A percentile compares a stretch with the other conserved stretches of the same genome.
Evolutionary conservation across 2,113 vertebrate genomes (phyloP).

Genomic region (Sapayoa aenigma): DNA sequence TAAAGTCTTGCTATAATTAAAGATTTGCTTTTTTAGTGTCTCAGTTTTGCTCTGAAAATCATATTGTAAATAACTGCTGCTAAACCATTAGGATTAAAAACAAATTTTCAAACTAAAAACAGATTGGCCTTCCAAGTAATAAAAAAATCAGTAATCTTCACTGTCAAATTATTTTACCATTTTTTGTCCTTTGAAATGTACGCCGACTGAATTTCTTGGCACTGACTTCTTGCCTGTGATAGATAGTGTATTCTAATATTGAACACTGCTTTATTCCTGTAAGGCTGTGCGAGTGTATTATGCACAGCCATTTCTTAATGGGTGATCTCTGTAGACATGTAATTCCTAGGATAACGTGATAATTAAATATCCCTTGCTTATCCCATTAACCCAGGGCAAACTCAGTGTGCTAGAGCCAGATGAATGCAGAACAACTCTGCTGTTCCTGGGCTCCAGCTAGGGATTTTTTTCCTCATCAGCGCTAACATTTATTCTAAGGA

Average conservation of each 20-base stretch:
- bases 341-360: constrained; percentile 44
- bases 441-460: not conserved
- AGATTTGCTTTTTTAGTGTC: not conserved
- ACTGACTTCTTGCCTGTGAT: not conserved
- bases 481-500: not conserved
- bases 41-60: not conserved
- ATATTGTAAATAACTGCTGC: not conserved
- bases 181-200: not conserved
- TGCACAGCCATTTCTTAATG: not conserved
- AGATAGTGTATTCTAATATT: not conserved
- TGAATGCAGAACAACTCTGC: not conserved
- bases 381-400: constrained; percentile 56
- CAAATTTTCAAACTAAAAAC: constrained; percentile 5
- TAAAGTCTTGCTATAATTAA: not conserved
- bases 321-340: constrained; percentile 37
- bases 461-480: not conserved
- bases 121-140: not conserved
- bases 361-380: constrained; percentile 58
- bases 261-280: not conserved
- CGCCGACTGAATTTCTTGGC: not conserved
- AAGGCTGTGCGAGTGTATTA: not conserved
- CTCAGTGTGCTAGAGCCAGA: not conserved
- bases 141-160: not conserved
- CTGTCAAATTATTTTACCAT: not conserved
- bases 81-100: not conserved